Base-by-base conservation (phyloP, 2,888 invertebrate species). In the Rhagonycha fulva region DNA sequence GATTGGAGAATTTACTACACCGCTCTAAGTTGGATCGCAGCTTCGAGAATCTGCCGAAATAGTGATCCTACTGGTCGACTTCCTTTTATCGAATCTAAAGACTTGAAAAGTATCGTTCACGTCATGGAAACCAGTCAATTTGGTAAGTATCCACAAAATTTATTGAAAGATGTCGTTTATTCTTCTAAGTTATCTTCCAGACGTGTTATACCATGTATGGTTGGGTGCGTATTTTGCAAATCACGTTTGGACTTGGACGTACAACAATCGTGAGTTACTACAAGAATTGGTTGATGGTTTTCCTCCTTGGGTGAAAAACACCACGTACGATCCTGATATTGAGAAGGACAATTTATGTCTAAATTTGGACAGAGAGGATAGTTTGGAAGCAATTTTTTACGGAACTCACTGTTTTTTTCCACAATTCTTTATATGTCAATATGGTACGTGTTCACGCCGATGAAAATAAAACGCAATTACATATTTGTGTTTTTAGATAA, bases 241-340 rank as follows among this genome's bases (percentile, higher is more conserved):
- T 0, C 11, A 1, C 7, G 4, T 12, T 61, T 71, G 71, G 71
- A 66, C 24, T 32, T 71, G 71, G 71, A 19, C 32, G 4, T 66
- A 71, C 12, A 71, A 63, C 4, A 71, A 71, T 11, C 3, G 11
- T 4, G 11, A 14, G 7, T 10, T 71, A 10, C 60, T 14, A 23
- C n/a, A 14, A 14, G 3, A 10, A 4, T 47, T 32, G 10, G 12
- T 32, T 32, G 11, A 71, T 14, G 71, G 71, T 3, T 71, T 66
- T 24, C 71, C 71, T 9, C 71, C 71, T 11, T 71, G 71, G 71
- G 66, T 71, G n/a, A 23, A 32, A 3, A 71, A 71, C 26, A 32
- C 5, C 1, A 47, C 71, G n/a, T 66, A 47, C 9, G 9, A 12
- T 5, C 14, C 24, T 1, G 12, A 0, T 3, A 60, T 71, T 0